Conservation (phyloP, 2,888 invertebrate genomes). For the Coelopa pilipes region DNA sequence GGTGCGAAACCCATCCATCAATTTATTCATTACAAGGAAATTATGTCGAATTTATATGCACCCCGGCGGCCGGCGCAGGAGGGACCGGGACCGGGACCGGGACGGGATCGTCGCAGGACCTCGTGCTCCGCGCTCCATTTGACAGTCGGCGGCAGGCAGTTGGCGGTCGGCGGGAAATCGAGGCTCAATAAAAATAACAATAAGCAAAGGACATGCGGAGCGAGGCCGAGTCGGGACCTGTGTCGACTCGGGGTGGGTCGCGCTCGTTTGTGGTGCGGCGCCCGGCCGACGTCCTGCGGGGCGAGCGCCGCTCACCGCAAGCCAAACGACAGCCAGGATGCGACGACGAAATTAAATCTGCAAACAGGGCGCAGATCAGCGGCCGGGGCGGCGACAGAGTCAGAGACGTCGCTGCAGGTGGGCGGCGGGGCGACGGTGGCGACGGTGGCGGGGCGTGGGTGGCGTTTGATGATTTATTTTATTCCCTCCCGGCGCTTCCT, state of each 20-base stretch:
- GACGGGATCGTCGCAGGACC: slow-evolving; percentile 29
- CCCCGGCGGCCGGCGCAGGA: slow-evolving; percentile 51
- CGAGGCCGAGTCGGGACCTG: slow-evolving; percentile 36
- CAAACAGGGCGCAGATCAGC: slow-evolving; percentile 38
- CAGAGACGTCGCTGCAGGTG: neutral
- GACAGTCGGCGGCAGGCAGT: slow-evolving; percentile 23
- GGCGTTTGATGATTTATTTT: slow-evolving; percentile 53
- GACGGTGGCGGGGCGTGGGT: slow-evolving; percentile 30
- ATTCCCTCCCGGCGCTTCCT: slow-evolving; percentile 42
- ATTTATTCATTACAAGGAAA: slow-evolving; percentile 67
- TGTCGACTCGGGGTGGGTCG: slow-evolving; percentile 42
- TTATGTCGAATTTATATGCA: slow-evolving; percentile 67
- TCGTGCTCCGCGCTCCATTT: slow-evolving; percentile 43
- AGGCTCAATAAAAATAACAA: slow-evolving; percentile 64
- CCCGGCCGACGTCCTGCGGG: slow-evolving; percentile 53
- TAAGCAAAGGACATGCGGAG: slow-evolving; percentile 56
- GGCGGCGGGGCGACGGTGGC: slow-evolving; percentile 29
- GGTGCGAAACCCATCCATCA: slow-evolving; percentile 64
- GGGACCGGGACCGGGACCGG: neutral
- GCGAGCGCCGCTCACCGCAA: slow-evolving; percentile 52
- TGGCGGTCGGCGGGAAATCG: slow-evolving; percentile 53
- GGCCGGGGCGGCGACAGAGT: slow-evolving; percentile 29
- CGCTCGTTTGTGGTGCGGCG: slow-evolving; percentile 38
- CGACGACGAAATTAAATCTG: slow-evolving; percentile 50
- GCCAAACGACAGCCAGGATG: slow-evolving; percentile 43